Percentiles rank a stretch among this genome's conserved stretches.
Conservation (phyloP, 2,797 vertebrate genomes). For the Micropoecilia bifurca region DNA sequence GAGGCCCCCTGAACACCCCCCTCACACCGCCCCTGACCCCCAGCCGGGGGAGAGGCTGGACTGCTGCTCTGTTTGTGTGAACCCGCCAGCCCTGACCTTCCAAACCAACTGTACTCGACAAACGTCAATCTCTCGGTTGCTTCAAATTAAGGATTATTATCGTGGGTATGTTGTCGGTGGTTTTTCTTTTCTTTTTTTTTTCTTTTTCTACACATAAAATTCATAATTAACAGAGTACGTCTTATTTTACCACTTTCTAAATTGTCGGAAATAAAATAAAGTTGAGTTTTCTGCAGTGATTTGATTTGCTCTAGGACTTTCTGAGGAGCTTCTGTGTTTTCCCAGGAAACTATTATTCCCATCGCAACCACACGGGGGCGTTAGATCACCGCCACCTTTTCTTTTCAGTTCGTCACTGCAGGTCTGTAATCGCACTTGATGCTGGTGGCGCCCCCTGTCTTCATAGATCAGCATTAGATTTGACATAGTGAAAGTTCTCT, state of each 20-base stretch:
- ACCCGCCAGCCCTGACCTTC: conserved; percentile 66
- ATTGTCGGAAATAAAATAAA: conserved; percentile 38
- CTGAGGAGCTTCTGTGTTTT: conserved; percentile 50
- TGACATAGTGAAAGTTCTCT: conserved; percentile 56
- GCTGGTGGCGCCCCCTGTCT: background rate
- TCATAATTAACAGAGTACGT: conserved; percentile 52
- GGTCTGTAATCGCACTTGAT: conserved; percentile 28
- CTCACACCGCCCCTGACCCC: conserved; percentile 12
- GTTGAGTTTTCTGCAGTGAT: conserved; percentile 6
- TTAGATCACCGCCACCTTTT: conserved; percentile 41
- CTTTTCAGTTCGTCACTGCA: conserved; percentile 22
- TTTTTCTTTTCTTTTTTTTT: too few relatives aligned
- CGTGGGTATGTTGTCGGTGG: conserved; percentile 73
- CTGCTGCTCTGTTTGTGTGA: conserved; percentile 42
- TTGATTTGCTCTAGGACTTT: background rate
- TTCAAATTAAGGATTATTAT: conserved; percentile 75
- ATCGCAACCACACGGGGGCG: conserved; percentile 74
- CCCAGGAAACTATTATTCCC: conserved; percentile 58
- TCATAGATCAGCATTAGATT: conserved; percentile 23
- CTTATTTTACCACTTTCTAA: conserved; percentile 63
- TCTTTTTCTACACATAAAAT: conserved; percentile 57
- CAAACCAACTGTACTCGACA: conserved; percentile 72
- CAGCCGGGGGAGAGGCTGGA: conserved; percentile 10
- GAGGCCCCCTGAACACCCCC: conserved; percentile 41
- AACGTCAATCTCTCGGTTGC: conserved; percentile 72